Evolutionary conservation across 2,888 invertebrate genomes (phyloP).

Genomic region (Machimus atricapillus): DNA sequence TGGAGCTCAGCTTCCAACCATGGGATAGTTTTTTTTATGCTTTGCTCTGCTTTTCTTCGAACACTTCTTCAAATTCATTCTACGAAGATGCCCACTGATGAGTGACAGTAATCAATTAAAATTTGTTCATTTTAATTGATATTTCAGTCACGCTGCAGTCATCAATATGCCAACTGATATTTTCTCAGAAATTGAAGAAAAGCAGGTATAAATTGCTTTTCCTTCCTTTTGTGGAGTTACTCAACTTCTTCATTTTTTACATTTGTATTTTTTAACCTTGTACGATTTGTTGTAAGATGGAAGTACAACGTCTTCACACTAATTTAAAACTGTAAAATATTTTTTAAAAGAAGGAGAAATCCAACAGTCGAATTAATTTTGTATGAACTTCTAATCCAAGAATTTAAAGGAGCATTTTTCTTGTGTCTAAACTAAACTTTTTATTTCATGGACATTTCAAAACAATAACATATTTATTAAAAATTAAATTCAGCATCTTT

Average conservation of each 20-base stretch:
- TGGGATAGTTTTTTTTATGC: not conserved
- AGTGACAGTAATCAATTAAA: conserved; percentile 19
- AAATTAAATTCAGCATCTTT: too few species aligned
- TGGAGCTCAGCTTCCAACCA: not conserved
- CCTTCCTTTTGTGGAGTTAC: not conserved
- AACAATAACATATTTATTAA: too few species aligned
- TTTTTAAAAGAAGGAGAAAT: not conserved
- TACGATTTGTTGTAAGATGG: not conserved
- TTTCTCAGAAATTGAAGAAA: not conserved
- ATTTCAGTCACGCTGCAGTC: not conserved
- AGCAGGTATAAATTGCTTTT: not conserved
- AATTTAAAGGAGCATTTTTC: too few species aligned
- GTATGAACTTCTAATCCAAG: not conserved
- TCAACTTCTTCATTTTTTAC: not conserved
- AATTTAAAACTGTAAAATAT: not conserved
- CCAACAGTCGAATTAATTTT: not conserved
- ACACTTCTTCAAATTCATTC: not conserved
- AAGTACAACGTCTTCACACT: not conserved
- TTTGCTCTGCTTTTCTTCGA: conserved; percentile 7
- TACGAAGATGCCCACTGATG: not conserved
- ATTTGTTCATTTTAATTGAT: not conserved
- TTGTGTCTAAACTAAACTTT: too few species aligned
- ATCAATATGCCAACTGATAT: not conserved
- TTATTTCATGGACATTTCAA: too few species aligned
- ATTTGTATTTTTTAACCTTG: not conserved